These are phyloP conservation scores for Myopa testacea DNA, from an alignment of 2,888 invertebrate genomes.

Conservation along the genomic window DNA sequence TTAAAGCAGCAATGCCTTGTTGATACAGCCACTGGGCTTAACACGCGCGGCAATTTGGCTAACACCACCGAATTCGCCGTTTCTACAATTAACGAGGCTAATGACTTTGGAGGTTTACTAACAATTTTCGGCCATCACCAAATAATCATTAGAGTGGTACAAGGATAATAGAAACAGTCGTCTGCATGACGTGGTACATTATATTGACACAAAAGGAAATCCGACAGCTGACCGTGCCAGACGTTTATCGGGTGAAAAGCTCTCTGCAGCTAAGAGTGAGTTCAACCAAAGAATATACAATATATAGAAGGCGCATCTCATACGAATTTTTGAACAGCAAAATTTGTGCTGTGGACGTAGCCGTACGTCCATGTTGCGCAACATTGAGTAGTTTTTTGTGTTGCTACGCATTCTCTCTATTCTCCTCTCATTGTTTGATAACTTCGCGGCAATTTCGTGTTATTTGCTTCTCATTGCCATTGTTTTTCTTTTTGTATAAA, in stretches of 20 bases:
- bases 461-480: too few species aligned
- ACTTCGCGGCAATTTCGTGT: too few species aligned
- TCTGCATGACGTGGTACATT: neutral
- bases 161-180: neutral
- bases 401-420: too few species aligned
- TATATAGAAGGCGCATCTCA: too few species aligned
- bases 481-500: too few species aligned
- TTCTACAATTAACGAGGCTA: constrained; percentile 31
- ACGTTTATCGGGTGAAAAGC: neutral
- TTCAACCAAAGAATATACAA: too few species aligned
- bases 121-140: constrained; percentile 14
- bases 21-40: constrained; percentile 33
- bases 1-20: constrained; percentile 38
- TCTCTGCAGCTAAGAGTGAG: constrained; percentile 13
- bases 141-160: neutral
- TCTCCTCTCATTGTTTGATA: too few species aligned
- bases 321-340: too few species aligned
- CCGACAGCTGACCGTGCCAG: neutral
- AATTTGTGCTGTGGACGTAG: too few species aligned
- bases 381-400: too few species aligned
- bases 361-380: too few species aligned
- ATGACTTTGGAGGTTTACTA: constrained; percentile 30
- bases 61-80: constrained; percentile 35
- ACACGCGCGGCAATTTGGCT: constrained; percentile 22
- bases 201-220: neutral